phyloP scores from a whole-genome alignment of 1,140 invertebrate species.

The Pemphigus obesinymphae region DNA sequence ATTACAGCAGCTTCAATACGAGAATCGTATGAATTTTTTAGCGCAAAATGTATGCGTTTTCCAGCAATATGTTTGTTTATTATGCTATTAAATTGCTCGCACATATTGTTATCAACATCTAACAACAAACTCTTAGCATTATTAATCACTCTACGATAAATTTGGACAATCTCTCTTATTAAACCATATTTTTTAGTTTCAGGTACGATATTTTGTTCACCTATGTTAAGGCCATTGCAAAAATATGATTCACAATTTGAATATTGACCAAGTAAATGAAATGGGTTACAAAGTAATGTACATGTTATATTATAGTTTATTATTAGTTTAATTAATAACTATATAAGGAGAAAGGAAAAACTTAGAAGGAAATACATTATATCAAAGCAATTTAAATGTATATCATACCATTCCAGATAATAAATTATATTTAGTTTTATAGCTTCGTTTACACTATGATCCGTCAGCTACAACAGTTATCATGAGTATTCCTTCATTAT shows the following conservation, averaged over 20 bases:
- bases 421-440: constrained; percentile 47
- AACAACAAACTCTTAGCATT: no score
- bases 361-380: no score
- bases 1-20: background rate
- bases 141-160: background rate
- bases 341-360: no score
- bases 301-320: no score
- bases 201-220: background rate
- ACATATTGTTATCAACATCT: no score
- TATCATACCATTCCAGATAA: constrained; percentile 45
- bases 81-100: no score
- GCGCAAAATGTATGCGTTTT: background rate
- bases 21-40: background rate
- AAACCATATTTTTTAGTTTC: background rate
- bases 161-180: background rate
- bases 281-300: background rate
- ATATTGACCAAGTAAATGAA: background rate
- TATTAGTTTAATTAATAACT: no score
- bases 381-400: background rate
- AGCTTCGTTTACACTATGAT: constrained; percentile 48
- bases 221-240: background rate
- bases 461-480: constrained; percentile 49
- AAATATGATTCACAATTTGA: background rate
- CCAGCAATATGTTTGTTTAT: no score
- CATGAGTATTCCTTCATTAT: constrained; percentile 44